phyloP scores from a whole-genome alignment of 1,140 invertebrate genomes.

The Bombus pyrosoma region DNA sequence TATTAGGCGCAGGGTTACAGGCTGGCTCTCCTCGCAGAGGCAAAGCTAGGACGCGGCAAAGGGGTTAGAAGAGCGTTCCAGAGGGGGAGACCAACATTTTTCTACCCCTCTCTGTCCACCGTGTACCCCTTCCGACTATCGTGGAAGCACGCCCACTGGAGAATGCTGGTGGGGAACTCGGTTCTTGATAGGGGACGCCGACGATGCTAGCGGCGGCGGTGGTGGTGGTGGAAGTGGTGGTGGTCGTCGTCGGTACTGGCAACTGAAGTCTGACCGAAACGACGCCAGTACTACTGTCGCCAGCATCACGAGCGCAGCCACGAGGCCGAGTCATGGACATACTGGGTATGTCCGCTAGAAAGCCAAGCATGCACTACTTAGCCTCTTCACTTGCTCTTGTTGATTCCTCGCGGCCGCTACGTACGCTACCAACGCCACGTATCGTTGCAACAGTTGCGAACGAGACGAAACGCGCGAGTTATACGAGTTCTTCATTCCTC shows the following conservation, averaged over 20 bases:
- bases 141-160: constrained; percentile 73
- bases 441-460: background rate
- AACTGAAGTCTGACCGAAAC: constrained; percentile 79
- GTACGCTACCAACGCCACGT: background rate
- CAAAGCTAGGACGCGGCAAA: constrained; percentile 1
- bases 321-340: constrained; percentile 80
- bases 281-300: constrained; percentile 82
- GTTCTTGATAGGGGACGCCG: constrained; percentile 55
- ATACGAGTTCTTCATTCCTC: background rate
- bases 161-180: constrained; percentile 62
- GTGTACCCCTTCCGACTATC: constrained; percentile 26
- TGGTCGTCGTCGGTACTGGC: constrained; percentile 69
- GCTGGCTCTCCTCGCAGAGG: background rate
- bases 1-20: constrained; percentile 17
- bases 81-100: constrained; percentile 65
- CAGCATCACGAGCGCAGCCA: constrained; percentile 80
- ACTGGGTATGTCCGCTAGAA: constrained; percentile 81
- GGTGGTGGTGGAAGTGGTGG: constrained; percentile 50
- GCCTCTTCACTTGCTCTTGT: constrained; percentile 64
- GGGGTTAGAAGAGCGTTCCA: constrained; percentile 27
- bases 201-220: constrained; percentile 48
- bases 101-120: constrained; percentile 50
- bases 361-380: constrained; percentile 77
- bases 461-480: background rate
- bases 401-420: constrained; percentile 9